phyloP scores from a whole-genome alignment of 2,888 invertebrate genomes.

The Parochlus steinenii region DNA sequence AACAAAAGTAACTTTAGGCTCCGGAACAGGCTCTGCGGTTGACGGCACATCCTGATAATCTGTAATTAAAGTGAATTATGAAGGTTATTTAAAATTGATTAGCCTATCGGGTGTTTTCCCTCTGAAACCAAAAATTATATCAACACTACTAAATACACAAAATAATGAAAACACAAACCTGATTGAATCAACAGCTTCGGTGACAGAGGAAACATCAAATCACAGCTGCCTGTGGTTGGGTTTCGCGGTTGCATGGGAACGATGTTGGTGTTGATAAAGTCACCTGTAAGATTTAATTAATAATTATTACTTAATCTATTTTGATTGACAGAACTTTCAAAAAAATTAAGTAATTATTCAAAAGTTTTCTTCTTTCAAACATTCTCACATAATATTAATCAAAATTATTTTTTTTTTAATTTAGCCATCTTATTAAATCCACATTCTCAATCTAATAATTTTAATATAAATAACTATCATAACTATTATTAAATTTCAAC shows the following conservation, averaged over 20 bases:
- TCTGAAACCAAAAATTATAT: no score
- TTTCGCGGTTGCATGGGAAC: conserved; percentile 51
- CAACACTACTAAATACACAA: no score
- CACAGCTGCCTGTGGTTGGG: conserved; percentile 50
- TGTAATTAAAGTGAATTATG: neutral
- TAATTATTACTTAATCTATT: neutral
- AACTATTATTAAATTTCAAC: no score
- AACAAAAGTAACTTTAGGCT: conserved; percentile 10
- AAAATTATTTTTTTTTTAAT: no score
- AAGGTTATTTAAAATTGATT: neutral
- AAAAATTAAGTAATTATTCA: no score
- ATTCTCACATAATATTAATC: no score
- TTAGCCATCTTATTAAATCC: no score
- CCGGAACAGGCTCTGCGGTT: conserved; percentile 7
- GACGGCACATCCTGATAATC: neutral
- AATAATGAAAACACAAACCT: no score
- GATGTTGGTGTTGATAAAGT: conserved; percentile 32
- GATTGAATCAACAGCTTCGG: conserved; percentile 43
- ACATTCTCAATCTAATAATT: no score
- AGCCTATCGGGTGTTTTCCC: neutral
- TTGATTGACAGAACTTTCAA: neutral
- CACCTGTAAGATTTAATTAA: conserved; percentile 30
- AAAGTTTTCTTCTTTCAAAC: no score
- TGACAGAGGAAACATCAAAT: conserved; percentile 54
- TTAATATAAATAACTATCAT: no score